Percentiles rank a stretch among this genome's conserved stretches.
Conservation (phyloP, 1,140 invertebrate genomes). For the Drosophila willistoni region DNA sequence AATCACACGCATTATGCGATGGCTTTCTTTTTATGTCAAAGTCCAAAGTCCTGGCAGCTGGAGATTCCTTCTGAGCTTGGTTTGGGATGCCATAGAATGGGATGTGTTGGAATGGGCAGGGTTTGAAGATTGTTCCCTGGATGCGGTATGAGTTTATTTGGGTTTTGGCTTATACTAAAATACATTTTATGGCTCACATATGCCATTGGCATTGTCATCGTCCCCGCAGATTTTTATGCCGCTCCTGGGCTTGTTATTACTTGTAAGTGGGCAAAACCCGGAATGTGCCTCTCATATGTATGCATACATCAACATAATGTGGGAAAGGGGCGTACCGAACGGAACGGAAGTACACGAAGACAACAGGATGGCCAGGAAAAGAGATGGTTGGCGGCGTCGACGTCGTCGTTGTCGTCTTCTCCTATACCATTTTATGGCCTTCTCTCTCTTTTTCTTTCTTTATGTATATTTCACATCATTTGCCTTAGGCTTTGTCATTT, state of each 20-base stretch:
- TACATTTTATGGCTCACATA: conserved; percentile 72
- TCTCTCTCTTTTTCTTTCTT: conserved; percentile 40
- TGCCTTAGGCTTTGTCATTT: conserved; percentile 70
- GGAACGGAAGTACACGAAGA: background rate
- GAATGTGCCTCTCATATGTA: conserved; percentile 42
- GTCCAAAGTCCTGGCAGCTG: conserved; percentile 16
- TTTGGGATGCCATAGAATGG: background rate
- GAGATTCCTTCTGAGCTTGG: background rate
- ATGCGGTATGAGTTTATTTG: conserved; percentile 39
- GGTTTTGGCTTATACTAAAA: conserved; percentile 45
- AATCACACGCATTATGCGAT: conserved; percentile 72
- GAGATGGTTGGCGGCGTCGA: too few relatives aligned
- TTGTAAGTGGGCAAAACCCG: conserved; percentile 60
- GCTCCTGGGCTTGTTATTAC: conserved; percentile 62
- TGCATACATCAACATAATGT: conserved; percentile 25
- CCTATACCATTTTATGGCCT: conserved; percentile 58
- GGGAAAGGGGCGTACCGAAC: too few relatives aligned
- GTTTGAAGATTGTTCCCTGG: background rate
- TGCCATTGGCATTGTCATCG: conserved; percentile 43
- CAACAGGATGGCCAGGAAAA: background rate
- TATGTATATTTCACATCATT: conserved; percentile 69
- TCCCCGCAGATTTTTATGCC: conserved; percentile 67
- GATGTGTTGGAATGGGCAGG: background rate
- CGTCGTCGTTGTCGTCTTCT: background rate
- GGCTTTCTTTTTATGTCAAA: conserved; percentile 61